Evolutionary conservation across 2,888 invertebrate genomes (phyloP).

Genomic region (Panzeria rudis): DNA sequence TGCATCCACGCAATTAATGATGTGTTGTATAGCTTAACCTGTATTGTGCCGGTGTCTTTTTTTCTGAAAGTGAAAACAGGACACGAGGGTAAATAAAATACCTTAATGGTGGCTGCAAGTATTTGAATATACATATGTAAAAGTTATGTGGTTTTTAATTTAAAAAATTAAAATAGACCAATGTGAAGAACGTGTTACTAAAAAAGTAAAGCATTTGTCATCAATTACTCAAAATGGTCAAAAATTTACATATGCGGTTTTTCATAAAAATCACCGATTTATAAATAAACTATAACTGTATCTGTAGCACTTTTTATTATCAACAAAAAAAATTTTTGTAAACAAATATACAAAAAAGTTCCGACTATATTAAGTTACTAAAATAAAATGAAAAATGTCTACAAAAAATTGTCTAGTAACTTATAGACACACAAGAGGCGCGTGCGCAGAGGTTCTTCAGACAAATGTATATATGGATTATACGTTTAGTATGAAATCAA

Average conservation of each 20-base stretch:
- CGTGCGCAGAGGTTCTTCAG: slow-evolving; percentile 44
- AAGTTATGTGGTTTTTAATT: no score
- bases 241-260: neutral
- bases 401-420: slow-evolving; percentile 33
- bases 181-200: no score
- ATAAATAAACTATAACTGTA: neutral
- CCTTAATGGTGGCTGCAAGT: no score
- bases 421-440: slow-evolving; percentile 27
- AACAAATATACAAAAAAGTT: slow-evolving; percentile 35
- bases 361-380: slow-evolving; percentile 33
- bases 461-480: neutral
- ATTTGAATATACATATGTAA: no score
- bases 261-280: neutral
- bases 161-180: no score
- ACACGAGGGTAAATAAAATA: no score
- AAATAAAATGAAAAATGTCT: neutral
- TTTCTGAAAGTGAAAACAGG: no score
- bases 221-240: neutral
- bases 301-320: neutral
- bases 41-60: no score
- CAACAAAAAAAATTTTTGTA: slow-evolving; percentile 32
- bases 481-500: neutral
- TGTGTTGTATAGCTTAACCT: no score
- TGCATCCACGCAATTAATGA: no score
- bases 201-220: neutral